Evolutionary conservation across 2,113 vertebrate genomes (phyloP).

Genomic region (Chaenocephalus aceratus): DNA sequence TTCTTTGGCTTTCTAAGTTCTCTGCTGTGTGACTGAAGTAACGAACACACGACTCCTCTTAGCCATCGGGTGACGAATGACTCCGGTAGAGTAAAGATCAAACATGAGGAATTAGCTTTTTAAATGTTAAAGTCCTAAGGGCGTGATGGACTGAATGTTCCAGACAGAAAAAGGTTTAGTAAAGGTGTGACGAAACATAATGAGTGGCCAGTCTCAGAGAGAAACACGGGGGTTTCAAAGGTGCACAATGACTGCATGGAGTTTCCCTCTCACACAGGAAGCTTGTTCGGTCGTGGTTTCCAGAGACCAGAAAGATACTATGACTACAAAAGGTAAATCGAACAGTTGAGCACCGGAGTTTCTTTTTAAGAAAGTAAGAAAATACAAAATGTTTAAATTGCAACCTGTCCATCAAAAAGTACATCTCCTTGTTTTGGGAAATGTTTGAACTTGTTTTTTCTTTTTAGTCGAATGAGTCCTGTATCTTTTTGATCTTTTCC

Average conservation of each 20-base stretch:
- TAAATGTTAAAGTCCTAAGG: background rate
- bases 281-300: constrained; percentile 15
- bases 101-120: background rate
- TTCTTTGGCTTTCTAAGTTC: background rate
- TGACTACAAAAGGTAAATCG: background rate
- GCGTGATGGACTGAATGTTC: background rate
- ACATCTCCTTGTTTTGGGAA: background rate
- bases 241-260: constrained; percentile 28
- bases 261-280: constrained; percentile 58
- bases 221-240: background rate
- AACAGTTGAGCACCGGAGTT: background rate
- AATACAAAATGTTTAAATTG: background rate
- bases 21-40: background rate
- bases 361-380: background rate
- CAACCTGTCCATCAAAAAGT: no score
- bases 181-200: constrained; percentile 32
- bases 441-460: no score
- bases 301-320: constrained; percentile 20
- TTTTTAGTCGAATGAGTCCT: no score
- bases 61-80: background rate
- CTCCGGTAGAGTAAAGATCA: background rate
- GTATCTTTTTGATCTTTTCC: no score
- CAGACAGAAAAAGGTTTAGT: background rate
- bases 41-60: background rate
- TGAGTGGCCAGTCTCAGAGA: constrained; percentile 2